Conservation (phyloP, 2,113 vertebrate species). For the Anoura caudifer region DNA sequence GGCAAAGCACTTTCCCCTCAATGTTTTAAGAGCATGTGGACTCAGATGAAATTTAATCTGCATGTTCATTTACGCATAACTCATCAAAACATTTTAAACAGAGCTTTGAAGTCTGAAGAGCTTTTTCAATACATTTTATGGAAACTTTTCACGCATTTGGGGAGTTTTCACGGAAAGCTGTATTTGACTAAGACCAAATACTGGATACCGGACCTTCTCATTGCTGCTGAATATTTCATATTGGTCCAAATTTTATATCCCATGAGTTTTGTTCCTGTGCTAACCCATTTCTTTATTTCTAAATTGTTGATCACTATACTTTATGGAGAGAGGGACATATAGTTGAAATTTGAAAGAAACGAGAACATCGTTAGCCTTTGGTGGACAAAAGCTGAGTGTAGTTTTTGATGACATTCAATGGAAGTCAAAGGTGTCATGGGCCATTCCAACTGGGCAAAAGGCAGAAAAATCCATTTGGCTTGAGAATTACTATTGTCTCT, state of each 20-base stretch:
- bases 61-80: conserved; percentile 73
- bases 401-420: neutral
- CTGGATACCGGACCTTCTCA: neutral
- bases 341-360: conserved; percentile 13
- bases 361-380: neutral
- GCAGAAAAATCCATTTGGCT: neutral
- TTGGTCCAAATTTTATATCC: conserved; percentile 7
- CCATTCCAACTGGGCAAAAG: neutral
- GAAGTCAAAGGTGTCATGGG: neutral
- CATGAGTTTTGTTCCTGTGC: neutral
- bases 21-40: conserved; percentile 67
- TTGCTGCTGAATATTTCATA: conserved; percentile 4
- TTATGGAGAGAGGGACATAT: neutral
- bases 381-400: neutral
- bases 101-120: conserved; percentile 65
- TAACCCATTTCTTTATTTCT: conserved; percentile 17
- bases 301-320: conserved; percentile 31
- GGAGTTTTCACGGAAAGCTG: conserved; percentile 38
- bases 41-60: conserved; percentile 70
- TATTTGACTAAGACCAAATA: conserved; percentile 15
- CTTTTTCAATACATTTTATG: conserved; percentile 58
- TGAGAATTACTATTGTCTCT: neutral
- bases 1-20: conserved; percentile 54
- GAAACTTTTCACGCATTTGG: conserved; percentile 51
- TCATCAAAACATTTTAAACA: conserved; percentile 71